A percentile compares a stretch with the other conserved stretches of the same genome.
Evolutionary conservation across 2,888 invertebrate genomes (phyloP).

Genomic region (Craniophora ligustri): DNA sequence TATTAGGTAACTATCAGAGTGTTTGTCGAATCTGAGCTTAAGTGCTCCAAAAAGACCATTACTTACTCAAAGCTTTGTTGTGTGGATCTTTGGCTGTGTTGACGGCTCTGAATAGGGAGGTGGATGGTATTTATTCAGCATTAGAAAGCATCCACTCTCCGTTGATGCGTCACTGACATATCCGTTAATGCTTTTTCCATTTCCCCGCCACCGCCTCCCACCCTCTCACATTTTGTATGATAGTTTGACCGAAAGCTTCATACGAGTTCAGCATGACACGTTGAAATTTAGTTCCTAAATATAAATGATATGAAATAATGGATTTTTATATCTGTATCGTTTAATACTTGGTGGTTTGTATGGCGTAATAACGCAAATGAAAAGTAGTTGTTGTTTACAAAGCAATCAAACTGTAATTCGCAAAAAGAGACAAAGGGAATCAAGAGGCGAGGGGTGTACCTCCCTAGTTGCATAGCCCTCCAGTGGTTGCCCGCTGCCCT

Average conservation of each 20-base stretch:
- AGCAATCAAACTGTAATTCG: slow-evolving; percentile 81
- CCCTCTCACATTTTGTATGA: slow-evolving; percentile 61
- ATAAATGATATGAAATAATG: slow-evolving; percentile 15
- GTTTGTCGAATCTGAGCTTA: slow-evolving; percentile 44
- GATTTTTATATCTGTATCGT: slow-evolving; percentile 21
- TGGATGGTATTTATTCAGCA: slow-evolving; percentile 86
- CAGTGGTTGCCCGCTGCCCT: slow-evolving; percentile 81
- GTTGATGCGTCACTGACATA: slow-evolving; percentile 87
- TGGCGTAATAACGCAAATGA: slow-evolving; percentile 30
- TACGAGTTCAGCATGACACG: slow-evolving; percentile 62
- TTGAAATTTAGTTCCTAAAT: slow-evolving; percentile 33
- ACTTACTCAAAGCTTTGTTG: slow-evolving; percentile 52
- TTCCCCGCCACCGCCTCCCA: slow-evolving; percentile 75
- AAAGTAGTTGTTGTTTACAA: slow-evolving; percentile 60
- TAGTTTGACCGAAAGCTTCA: slow-evolving; percentile 78
- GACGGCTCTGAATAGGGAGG: slow-evolving; percentile 70
- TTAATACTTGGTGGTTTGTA: slow-evolving; percentile 28
- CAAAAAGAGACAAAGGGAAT: slow-evolving; percentile 59
- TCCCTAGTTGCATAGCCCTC: slow-evolving; percentile 73
- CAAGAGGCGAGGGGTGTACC: slow-evolving; percentile 48
- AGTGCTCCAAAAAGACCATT: slow-evolving; percentile 56
- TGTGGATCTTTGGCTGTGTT: slow-evolving; percentile 61
- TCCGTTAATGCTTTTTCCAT: slow-evolving; percentile 89
- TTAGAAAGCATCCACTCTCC: slow-evolving; percentile 86
- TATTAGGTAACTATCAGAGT: slow-evolving; percentile 32